Evolutionary conservation across 2,888 invertebrate species (phyloP).

Genomic region (Tetanocera ferruginea): DNA sequence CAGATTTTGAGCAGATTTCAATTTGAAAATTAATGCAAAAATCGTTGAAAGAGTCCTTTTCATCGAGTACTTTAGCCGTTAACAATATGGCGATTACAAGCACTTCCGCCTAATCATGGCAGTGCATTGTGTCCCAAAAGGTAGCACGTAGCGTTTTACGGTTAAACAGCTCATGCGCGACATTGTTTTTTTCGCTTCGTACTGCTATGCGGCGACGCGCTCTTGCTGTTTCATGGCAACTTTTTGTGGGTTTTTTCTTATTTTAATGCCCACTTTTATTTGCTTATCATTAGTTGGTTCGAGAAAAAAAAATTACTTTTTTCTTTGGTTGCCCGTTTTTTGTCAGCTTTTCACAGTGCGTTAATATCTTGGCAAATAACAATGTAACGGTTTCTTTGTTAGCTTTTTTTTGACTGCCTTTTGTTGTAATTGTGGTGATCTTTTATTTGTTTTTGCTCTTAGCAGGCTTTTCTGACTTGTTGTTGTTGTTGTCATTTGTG

Average conservation of each 20-base stretch:
- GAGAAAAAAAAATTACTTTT: background rate
- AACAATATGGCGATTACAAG: background rate
- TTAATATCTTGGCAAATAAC: constrained; percentile 19
- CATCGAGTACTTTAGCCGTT: background rate
- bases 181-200: background rate
- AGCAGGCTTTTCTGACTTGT: background rate
- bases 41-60: background rate
- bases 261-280: constrained; percentile 19
- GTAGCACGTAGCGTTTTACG: background rate
- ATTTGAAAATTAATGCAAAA: background rate
- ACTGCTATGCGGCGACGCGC: background rate
- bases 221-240: background rate
- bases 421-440: background rate
- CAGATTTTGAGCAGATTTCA: background rate
- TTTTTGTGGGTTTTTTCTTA: background rate
- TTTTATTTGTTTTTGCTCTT: constrained; percentile 9
- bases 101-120: background rate
- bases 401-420: background rate
- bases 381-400: constrained; percentile 18
- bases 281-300: constrained; percentile 32
- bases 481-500: constrained; percentile 3
- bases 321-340: background rate
- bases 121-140: too few species aligned
- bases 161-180: background rate
- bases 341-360: background rate